These are phyloP conservation scores for Leptinotarsa peninsularis DNA, from an alignment of 2,888 invertebrate species.

Conservation along the genomic window DNA sequence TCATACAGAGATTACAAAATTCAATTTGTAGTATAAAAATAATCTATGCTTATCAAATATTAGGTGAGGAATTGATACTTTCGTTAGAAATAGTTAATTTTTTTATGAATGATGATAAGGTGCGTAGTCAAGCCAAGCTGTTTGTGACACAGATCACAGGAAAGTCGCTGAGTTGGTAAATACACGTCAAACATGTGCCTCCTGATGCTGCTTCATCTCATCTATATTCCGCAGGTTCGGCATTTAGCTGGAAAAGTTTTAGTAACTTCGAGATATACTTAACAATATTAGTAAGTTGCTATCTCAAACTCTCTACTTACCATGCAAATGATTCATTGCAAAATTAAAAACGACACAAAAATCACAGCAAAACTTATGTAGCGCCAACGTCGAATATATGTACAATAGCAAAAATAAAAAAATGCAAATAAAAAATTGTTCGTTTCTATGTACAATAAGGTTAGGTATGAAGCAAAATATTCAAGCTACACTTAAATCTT, in stretches of 20 bases:
- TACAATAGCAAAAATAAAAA: slow-evolving; percentile 37
- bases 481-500: slow-evolving; percentile 16
- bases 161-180: slow-evolving; percentile 57
- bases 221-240: slow-evolving; percentile 57
- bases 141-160: slow-evolving; percentile 59
- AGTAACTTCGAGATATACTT: slow-evolving; percentile 44
- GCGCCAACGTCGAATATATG: slow-evolving; percentile 19
- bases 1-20: background rate
- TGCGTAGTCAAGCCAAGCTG: slow-evolving; percentile 58
- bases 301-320: slow-evolving; percentile 58
- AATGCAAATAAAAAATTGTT: slow-evolving; percentile 31
- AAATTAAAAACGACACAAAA: slow-evolving; percentile 41
- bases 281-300: slow-evolving; percentile 39
- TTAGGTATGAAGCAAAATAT: slow-evolving; percentile 13
- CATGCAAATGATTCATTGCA: slow-evolving; percentile 55
- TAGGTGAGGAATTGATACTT: background rate
- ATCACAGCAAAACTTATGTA: slow-evolving; percentile 40
- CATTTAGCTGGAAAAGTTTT: slow-evolving; percentile 58
- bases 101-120: slow-evolving; percentile 57
- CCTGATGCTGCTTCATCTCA: slow-evolving; percentile 59
- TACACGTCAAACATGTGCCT: slow-evolving; percentile 59
- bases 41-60: slow-evolving; percentile 20
- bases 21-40: too few relatives aligned
- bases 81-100: slow-evolving; percentile 19
- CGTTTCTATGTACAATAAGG: slow-evolving; percentile 12